Conservation (phyloP, 2,888 invertebrate species). For the Yponomeuta sedellus region DNA sequence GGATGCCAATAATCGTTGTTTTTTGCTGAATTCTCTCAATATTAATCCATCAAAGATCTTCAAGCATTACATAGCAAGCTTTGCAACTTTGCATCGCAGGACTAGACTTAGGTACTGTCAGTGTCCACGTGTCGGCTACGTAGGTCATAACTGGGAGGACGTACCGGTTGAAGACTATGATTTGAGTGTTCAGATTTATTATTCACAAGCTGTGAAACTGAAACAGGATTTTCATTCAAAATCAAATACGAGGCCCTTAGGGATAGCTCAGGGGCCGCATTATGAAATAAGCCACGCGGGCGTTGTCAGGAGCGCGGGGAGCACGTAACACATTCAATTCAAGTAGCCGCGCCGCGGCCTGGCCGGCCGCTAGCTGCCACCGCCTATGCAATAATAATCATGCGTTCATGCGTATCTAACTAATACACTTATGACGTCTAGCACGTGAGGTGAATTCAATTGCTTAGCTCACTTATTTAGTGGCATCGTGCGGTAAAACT, state of each 20-base stretch:
- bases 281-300: conserved; percentile 10
- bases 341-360: background rate
- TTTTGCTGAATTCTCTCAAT: no score
- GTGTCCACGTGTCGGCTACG: no score
- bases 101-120: no score
- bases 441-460: background rate
- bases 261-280: background rate
- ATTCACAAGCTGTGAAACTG: background rate
- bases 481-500: no score
- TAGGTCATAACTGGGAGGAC: no score
- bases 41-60: no score
- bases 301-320: background rate
- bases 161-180: no score
- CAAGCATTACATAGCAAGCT: no score
- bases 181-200: background rate
- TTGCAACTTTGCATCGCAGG: no score
- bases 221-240: background rate
- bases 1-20: no score
- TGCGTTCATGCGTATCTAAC: no score
- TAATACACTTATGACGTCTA: background rate
- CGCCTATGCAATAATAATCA: background rate
- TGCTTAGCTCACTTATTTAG: background rate
- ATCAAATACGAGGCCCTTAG: background rate
- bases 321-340: background rate
- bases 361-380: background rate